Percentiles rank a stretch among this genome's conserved stretches.
phyloP scores from a whole-genome alignment of 2,113 vertebrate species.

The Hemiprocne comata region DNA sequence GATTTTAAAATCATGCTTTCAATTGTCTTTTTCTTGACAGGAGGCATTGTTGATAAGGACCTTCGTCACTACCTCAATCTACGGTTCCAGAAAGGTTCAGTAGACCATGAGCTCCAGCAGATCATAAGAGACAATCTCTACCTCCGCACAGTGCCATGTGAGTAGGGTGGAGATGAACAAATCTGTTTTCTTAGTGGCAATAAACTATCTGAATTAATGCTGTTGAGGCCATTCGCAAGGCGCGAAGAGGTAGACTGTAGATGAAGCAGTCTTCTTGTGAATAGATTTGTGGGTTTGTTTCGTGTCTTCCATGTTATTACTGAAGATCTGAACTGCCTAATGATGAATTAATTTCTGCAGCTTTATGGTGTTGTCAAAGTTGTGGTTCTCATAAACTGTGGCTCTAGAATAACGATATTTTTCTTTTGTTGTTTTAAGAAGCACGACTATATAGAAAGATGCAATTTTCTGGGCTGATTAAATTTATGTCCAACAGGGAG shows the following conservation, averaged over 20 bases:
- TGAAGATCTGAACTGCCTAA: neutral
- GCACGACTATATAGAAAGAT: neutral
- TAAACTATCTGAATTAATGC: neutral
- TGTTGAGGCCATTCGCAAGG: neutral
- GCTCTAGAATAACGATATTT: neutral
- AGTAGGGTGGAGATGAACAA: constrained; percentile 72
- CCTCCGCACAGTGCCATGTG: constrained; percentile 97
- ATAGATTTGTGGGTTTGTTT: neutral
- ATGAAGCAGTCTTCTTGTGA: neutral
- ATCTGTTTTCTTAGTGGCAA: neutral
- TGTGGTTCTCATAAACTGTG: neutral
- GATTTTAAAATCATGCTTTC: neutral
- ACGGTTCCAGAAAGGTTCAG: constrained; percentile 97
- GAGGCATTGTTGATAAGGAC: constrained; percentile 97
- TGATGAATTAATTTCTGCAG: neutral
- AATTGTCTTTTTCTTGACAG: constrained; percentile 73
- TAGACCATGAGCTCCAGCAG: constrained; percentile 98
- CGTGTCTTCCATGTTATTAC: fast-evolving
- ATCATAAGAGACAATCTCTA: constrained; percentile 99
- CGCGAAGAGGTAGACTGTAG: neutral
- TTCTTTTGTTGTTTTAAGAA: neutral
- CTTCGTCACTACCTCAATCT: constrained; percentile 99
- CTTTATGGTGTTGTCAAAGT: neutral
- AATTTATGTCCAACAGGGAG: neutral
- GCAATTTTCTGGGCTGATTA: neutral